Evolutionary conservation across 2,113 vertebrate genomes (phyloP).

Genomic region (Pteronura brasiliensis): DNA sequence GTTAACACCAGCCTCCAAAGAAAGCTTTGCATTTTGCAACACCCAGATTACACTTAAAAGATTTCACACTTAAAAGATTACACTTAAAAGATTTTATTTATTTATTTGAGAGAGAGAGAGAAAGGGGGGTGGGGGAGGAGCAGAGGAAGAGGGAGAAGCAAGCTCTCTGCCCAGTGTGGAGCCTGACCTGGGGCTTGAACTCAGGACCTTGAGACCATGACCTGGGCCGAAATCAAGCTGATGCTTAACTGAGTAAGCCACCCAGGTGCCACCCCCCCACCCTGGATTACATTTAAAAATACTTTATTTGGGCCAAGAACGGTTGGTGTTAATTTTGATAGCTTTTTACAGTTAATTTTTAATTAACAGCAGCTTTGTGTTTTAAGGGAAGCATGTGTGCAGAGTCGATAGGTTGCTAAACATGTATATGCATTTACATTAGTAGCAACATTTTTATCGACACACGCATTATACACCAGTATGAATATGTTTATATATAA

Average conservation of each 20-base stretch:
- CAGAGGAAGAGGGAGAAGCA: neutral
- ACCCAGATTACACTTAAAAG: neutral
- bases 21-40: neutral
- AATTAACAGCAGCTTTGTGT: neutral
- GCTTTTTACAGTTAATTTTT: neutral
- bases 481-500: constrained; percentile 36
- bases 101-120: neutral
- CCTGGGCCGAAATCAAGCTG: neutral
- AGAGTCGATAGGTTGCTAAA: neutral
- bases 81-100: neutral
- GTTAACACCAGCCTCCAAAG: neutral
- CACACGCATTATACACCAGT: neutral
- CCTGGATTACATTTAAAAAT: neutral
- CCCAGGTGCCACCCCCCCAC: neutral
- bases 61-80: neutral
- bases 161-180: neutral
- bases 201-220: neutral
- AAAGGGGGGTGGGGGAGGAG: neutral
- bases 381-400: neutral
- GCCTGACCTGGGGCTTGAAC: neutral
- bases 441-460: constrained; percentile 21
- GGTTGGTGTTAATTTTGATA: neutral
- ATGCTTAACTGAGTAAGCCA: neutral
- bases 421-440: neutral
- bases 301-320: neutral